A percentile compares a stretch with the other conserved stretches of the same genome.
Conservation (phyloP, 2,113 vertebrate species). For the Nerophis ophidion region DNA sequence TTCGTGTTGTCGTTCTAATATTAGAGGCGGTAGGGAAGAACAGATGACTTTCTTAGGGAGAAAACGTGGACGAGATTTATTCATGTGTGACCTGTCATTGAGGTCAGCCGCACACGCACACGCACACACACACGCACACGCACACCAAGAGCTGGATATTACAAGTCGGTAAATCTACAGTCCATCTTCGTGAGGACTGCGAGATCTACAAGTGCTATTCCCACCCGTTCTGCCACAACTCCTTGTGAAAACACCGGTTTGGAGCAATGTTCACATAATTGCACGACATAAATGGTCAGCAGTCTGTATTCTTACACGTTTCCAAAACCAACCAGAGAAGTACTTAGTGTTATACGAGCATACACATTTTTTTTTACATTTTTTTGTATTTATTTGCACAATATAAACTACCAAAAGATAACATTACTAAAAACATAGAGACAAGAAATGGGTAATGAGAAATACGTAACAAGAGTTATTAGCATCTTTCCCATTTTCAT, state of each 20-base stretch:
- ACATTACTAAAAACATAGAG: too few species aligned
- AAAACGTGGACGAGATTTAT: not conserved
- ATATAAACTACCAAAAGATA: too few species aligned
- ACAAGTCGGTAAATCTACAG: not conserved
- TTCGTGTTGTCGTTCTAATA: constrained; percentile 19
- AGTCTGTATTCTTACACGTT: not conserved
- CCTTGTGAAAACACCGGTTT: not conserved
- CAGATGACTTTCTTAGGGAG: not conserved
- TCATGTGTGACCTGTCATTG: not conserved
- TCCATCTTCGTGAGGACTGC: not conserved
- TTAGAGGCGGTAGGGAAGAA: not conserved
- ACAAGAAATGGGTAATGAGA: too few species aligned
- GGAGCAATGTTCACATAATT: not conserved
- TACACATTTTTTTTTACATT: too few species aligned
- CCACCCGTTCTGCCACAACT: not conserved
- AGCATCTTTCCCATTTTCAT: too few species aligned
- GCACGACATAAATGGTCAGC: not conserved
- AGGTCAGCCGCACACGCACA: not conserved
- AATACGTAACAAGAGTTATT: too few species aligned
- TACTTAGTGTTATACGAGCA: too few species aligned
- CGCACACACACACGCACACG: not conserved
- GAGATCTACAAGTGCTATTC: not conserved
- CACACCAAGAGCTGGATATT: not conserved
- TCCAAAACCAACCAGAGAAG: too few species aligned
- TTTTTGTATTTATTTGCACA: too few species aligned